These are phyloP conservation scores for Cynopterus brachyotis DNA, from an alignment of 2,113 vertebrate species.

Conservation along the genomic window DNA sequence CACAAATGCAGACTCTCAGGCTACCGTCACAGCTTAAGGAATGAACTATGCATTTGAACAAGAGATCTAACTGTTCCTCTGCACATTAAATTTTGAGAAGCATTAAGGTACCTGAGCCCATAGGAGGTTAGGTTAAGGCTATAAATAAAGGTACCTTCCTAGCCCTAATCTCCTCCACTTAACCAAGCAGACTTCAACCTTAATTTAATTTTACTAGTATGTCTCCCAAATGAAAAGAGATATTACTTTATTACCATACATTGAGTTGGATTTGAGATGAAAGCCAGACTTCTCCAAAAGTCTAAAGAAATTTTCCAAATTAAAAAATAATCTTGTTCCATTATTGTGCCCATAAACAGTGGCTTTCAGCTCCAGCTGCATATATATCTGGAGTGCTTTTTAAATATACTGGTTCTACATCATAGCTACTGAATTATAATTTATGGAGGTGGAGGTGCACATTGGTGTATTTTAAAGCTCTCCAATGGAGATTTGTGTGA, in stretches of 20 bases:
- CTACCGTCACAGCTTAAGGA: background rate
- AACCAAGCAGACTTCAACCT: background rate
- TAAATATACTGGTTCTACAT: background rate
- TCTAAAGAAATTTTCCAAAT: background rate
- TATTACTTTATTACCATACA: background rate
- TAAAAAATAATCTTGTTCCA: background rate
- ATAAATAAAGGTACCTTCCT: background rate
- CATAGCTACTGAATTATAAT: background rate
- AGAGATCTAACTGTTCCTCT: background rate
- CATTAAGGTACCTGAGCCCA: background rate
- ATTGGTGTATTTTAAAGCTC: background rate
- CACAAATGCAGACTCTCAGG: background rate
- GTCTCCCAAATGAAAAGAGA: background rate
- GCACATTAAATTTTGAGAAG: background rate
- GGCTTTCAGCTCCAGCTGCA: background rate
- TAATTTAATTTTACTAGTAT: background rate
- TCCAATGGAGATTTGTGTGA: background rate
- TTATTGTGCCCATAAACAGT: background rate
- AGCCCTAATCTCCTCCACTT: background rate
- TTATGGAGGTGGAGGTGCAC: background rate
- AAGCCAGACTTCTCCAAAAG: background rate
- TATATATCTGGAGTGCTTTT: background rate
- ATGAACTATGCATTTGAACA: background rate
- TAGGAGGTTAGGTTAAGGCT: background rate
- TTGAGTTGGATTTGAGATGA: constrained; percentile 15